Base-by-base conservation (phyloP, 1,140 invertebrate species). In the Tribolium castaneum region DNA sequence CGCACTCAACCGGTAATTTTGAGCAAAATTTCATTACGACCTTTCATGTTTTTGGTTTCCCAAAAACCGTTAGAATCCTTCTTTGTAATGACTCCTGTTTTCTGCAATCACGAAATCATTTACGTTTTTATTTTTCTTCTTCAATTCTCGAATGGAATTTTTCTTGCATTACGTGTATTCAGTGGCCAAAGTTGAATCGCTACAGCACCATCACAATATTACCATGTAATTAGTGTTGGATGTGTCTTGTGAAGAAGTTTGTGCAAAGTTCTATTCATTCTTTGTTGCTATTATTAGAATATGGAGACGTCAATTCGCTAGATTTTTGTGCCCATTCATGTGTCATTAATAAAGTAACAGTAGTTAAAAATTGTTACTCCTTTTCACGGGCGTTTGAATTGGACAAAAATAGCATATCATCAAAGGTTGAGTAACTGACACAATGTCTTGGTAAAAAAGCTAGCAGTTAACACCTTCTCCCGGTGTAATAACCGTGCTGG, bases 361-460 rank as follows among this genome's bases (percentile, higher is more conserved):
- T 71, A 77, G 50, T 50, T 77, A 54, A 71, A 77, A 70, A 77
- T 77, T 14, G 50, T 71, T 45, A 39, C 34, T 71, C 19, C 70
- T 22, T 19, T 62, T 62, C 56, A 62, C 13, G 56, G 34, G 1
- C 56, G 12, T 22, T 62, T 25, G 34, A 62, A 62, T 66, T 66
- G 13, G 59, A 66, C 59, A 35, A 66, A 66, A 66, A 66, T 35
- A 35, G 59, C 59, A 12, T 66, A 66, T 66, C 30, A 66, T 66
- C 59, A 9, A 30, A 19, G 22, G 30, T 22, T 62, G 56, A 62
- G 34, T 30, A 62, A 62, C 56, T 39, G 59, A 34, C 30, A 66
- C 14, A 25, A 25, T 59, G 54, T 66, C 9, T 13, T 12, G 12
- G 39, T 45, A 66, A 66, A 66, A 62, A 66, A 16, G 1, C 30